Percentiles rank a stretch among this genome's conserved stretches.
phyloP scores from a whole-genome alignment of 2,888 invertebrate species.

The Eueremaeus valkanovi region DNA sequence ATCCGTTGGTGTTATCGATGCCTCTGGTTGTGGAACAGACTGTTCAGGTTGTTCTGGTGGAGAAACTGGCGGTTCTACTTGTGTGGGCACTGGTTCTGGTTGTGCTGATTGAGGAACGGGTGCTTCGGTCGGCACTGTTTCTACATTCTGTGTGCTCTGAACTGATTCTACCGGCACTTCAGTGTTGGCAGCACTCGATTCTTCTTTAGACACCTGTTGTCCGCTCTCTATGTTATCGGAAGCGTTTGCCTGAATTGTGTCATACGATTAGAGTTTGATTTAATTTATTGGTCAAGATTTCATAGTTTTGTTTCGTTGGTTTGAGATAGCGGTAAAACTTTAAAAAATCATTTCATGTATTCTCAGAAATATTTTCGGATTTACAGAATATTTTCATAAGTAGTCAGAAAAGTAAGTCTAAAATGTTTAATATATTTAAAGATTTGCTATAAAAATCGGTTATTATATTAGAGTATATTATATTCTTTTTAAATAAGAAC shows the following conservation, averaged over 20 bases:
- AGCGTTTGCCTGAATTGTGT: neutral
- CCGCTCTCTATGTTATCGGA: constrained; percentile 17
- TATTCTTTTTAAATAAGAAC: too few relatives aligned
- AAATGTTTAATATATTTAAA: too few relatives aligned
- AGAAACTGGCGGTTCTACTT: neutral
- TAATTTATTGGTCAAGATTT: too few relatives aligned
- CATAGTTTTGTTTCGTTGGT: too few relatives aligned
- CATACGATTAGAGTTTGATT: too few relatives aligned
- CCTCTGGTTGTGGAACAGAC: neutral
- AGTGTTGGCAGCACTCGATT: neutral
- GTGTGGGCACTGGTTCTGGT: neutral
- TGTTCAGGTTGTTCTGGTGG: neutral
- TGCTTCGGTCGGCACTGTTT: neutral
- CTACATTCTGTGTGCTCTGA: neutral
- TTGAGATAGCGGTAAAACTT: too few relatives aligned
- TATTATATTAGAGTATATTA: too few relatives aligned
- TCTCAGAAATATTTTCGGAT: too few relatives aligned
- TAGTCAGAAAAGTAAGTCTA: too few relatives aligned
- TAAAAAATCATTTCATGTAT: too few relatives aligned
- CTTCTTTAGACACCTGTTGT: neutral
- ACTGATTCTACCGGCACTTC: neutral
- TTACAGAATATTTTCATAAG: too few relatives aligned
- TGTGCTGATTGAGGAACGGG: neutral
- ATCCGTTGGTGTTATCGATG: neutral
- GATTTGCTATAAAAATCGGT: too few relatives aligned